Evolutionary conservation across 2,888 invertebrate genomes (phyloP).

Genomic region (Trissoscelio sp.): DNA sequence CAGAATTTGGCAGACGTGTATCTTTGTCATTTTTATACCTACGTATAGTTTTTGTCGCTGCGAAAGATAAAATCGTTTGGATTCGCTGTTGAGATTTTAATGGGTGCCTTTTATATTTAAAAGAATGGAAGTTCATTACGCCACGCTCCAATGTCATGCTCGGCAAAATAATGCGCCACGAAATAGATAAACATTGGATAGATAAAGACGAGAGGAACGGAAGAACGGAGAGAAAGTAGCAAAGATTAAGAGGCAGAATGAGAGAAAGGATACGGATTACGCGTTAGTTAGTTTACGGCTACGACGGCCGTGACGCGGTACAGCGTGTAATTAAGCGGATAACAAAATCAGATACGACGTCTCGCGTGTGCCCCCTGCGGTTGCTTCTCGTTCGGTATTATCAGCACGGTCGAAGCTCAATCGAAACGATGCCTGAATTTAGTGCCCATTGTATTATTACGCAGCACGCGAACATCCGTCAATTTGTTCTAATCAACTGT

Average conservation of each 20-base stretch:
- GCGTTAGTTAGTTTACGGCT: slow-evolving; percentile 77
- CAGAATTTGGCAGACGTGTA: slow-evolving; percentile 49
- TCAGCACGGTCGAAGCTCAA: slow-evolving; percentile 71
- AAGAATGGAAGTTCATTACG: slow-evolving; percentile 63
- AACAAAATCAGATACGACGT: slow-evolving; percentile 82
- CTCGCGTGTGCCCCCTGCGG: slow-evolving; percentile 77
- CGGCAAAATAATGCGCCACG: slow-evolving; percentile 56
- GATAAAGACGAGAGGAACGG: slow-evolving; percentile 70
- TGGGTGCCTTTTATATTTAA: slow-evolving; percentile 61
- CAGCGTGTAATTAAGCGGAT: slow-evolving; percentile 82
- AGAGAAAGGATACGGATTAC: slow-evolving; percentile 79
- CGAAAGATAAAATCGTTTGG: slow-evolving; percentile 58
- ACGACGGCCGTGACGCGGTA: slow-evolving; percentile 77
- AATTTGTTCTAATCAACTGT: slow-evolving; percentile 33
- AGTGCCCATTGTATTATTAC: slow-evolving; percentile 30
- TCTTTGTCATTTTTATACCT: slow-evolving; percentile 25
- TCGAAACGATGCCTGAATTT: slow-evolving; percentile 56
- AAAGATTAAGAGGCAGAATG: slow-evolving; percentile 70
- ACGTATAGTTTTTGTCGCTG: slow-evolving; percentile 35
- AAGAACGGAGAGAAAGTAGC: slow-evolving; percentile 68
- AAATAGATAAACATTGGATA: slow-evolving; percentile 59
- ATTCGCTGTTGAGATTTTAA: slow-evolving; percentile 54
- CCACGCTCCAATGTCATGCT: slow-evolving; percentile 24
- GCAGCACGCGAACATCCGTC: slow-evolving; percentile 15
- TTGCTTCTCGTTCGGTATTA: slow-evolving; percentile 69